These are phyloP conservation scores for Neodontobutis hainanensis DNA, from an alignment of 2,113 vertebrate species.

Conservation along the genomic window DNA sequence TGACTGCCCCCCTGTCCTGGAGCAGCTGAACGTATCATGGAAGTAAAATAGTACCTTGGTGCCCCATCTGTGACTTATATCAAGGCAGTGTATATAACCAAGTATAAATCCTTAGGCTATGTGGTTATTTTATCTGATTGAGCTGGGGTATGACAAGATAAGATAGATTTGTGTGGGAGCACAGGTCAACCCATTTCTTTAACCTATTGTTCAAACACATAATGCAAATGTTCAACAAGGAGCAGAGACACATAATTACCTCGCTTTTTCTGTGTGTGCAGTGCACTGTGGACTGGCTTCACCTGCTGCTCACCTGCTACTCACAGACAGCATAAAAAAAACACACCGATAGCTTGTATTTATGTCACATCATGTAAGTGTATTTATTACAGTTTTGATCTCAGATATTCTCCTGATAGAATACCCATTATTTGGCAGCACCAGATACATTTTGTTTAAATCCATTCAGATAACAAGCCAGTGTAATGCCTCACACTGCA, in stretches of 20 bases:
- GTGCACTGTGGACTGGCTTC: constrained; percentile 24
- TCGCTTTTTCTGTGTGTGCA: constrained; percentile 7
- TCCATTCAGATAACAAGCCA: background rate
- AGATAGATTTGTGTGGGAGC: background rate
- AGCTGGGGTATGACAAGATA: background rate
- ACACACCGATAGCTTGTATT: too few species aligned
- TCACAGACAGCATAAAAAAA: constrained; percentile 4
- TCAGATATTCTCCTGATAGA: too few species aligned
- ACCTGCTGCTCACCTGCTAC: constrained; percentile 40
- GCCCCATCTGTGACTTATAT: background rate
- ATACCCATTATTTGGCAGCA: too few species aligned
- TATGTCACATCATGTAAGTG: too few species aligned
- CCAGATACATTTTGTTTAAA: background rate
- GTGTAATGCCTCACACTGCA: background rate
- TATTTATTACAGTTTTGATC: too few species aligned
- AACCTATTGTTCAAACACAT: constrained; percentile 3
- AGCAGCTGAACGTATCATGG: background rate
- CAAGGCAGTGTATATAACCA: background rate
- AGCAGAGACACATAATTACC: constrained; percentile 6
- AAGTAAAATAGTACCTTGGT: background rate
- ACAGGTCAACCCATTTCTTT: background rate
- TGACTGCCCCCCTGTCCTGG: background rate
- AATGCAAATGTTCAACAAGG: constrained; percentile 1
- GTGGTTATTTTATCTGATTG: background rate
- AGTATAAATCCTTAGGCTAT: constrained; percentile 4